Evolutionary conservation across 2,888 invertebrate genomes (phyloP), one percentile per base, ranked within the genome.

Genomic region (Ypsolopha scabrella): DNA sequence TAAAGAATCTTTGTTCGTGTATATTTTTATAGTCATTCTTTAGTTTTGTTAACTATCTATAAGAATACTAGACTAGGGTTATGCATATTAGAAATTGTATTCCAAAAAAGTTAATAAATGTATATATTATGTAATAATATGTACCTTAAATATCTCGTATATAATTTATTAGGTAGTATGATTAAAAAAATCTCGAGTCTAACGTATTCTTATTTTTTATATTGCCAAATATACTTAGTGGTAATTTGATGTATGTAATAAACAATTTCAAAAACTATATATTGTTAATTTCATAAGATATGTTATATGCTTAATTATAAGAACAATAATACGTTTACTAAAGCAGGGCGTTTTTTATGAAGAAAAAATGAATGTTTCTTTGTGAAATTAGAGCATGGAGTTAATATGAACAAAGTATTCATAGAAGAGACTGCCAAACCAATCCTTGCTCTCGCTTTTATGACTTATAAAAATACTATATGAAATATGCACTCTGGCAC

Each of bases 201-300:
- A 80, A 75, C 72, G 80, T 82, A 80, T 77, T 75, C 78, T 81
- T 83, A 82, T 82, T 83, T 80, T 83, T 83, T 83, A 80, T 81
- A 83, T 83, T 81, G 83, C 82, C 82, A 83, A 83, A 83, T 82
- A 81, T 83, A 80, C 80, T 79, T 80, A 80, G 80, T 70, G 72
- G 77, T 82, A 80, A 76, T 74, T 52, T 63, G 70, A 73, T 75
- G 78, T 75, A 72, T 68, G 69, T 70, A 76, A 70, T 73, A 78
- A 6, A 10, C 2, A 39, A 10, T 39, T 11, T 39, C 7, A 24
- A 24, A 24, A 24, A 24, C 2, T 24, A 11, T 39, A 9, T 39
- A 11, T 10, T 6, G 10, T 10, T 39, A 39, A 6, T 39, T 10
- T 39, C 39, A 10, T 39, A 39, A 39, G 39, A 39, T 39, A 41